phyloP scores from a whole-genome alignment of 2,888 invertebrate genomes.

The Volucella inflata region DNA sequence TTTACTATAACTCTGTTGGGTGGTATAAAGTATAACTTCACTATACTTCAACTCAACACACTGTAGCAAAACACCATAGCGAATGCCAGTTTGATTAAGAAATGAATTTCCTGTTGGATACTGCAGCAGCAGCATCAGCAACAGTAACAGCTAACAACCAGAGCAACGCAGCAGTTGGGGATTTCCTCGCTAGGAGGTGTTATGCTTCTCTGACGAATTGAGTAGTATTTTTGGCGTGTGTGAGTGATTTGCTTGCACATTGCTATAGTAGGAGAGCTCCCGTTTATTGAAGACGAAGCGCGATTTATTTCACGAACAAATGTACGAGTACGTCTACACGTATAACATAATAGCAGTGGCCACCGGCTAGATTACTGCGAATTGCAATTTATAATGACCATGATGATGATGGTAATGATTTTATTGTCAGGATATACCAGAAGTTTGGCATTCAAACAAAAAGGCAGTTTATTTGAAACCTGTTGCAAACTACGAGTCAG shows the following conservation, averaged over 20 bases:
- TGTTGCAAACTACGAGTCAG: slow-evolving; percentile 21
- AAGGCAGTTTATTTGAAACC: slow-evolving; percentile 27
- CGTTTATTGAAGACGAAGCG: slow-evolving; percentile 32
- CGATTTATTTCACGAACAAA: slow-evolving; percentile 28
- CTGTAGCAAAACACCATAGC: not conserved
- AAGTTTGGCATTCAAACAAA: slow-evolving; percentile 27
- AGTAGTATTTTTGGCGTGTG: slow-evolving; percentile 57
- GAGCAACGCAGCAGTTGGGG: not conserved
- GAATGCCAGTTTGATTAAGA: slow-evolving; percentile 69
- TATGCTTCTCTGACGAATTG: slow-evolving; percentile 48
- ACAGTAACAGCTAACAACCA: no score
- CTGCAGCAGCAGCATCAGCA: not conserved
- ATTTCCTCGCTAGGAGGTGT: slow-evolving; percentile 41
- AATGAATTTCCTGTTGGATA: slow-evolving; percentile 64
- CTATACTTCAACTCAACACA: slow-evolving; percentile 20
- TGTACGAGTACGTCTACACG: no score
- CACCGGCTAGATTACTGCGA: slow-evolving; percentile 3
- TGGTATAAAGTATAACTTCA: slow-evolving; percentile 44
- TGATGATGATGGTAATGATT: slow-evolving; percentile 46
- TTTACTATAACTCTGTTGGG: slow-evolving; percentile 53
- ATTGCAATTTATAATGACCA: slow-evolving; percentile 22
- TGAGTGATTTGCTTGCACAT: slow-evolving; percentile 55
- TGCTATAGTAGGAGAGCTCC: slow-evolving; percentile 53
- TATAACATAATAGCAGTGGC: slow-evolving; percentile 11
- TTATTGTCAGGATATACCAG: slow-evolving; percentile 36